A percentile compares a stretch with the other conserved stretches of the same genome.
Evolutionary conservation across 2,113 vertebrate species (phyloP).

Genomic region (Cariama cristata): DNA sequence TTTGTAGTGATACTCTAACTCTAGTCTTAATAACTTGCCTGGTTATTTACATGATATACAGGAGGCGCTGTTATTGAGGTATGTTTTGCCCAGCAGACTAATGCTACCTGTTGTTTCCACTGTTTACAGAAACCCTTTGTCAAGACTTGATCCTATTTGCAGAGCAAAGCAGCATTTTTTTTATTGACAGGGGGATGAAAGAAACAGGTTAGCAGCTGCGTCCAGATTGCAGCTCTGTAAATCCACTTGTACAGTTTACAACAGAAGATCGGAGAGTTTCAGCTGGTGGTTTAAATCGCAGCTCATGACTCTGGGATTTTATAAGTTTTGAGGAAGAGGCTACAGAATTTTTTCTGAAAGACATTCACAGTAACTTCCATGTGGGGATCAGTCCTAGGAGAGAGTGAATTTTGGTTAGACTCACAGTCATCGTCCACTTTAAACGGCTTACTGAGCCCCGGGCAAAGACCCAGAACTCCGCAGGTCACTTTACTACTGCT

Average conservation of each 20-base stretch:
- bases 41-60: background rate
- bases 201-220: background rate
- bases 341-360: background rate
- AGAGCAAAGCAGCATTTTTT: background rate
- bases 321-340: background rate
- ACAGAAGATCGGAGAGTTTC: background rate
- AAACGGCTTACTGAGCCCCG: background rate
- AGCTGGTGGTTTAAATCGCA: background rate
- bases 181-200: background rate
- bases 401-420: background rate
- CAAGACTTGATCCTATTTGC: background rate
- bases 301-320: background rate
- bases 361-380: background rate
- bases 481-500: background rate
- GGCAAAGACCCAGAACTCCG: background rate
- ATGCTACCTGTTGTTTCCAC: background rate
- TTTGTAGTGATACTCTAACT: background rate
- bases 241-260: background rate
- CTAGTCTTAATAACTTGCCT: background rate
- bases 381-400: background rate
- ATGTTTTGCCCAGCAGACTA: background rate
- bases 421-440: background rate
- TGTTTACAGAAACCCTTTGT: background rate
- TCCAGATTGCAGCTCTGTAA: background rate
- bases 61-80: background rate